Percentiles rank a stretch among this genome's conserved stretches.
These are phyloP conservation scores for Peromyscus attwateri DNA, from an alignment of 2,797 vertebrate species.

Conservation along the genomic window DNA sequence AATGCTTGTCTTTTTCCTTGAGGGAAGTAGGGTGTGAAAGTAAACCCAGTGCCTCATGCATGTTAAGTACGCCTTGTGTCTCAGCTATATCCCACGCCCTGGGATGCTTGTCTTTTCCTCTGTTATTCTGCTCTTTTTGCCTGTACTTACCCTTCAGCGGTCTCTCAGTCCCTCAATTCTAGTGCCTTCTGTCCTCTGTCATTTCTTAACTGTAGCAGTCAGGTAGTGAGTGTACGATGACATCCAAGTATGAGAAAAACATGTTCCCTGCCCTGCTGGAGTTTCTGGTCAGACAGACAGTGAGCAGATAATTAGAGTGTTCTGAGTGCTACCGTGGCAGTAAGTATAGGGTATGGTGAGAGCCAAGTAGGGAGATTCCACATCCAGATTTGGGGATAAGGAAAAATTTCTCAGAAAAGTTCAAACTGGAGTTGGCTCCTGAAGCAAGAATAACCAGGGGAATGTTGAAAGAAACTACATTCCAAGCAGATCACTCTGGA, in stretches of 20 bases:
- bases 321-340: background rate
- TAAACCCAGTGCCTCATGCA: background rate
- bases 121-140: background rate
- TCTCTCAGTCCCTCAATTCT: constrained; percentile 28
- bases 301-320: constrained; percentile 40
- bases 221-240: constrained; percentile 1
- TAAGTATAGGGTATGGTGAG: background rate
- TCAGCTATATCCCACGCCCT: background rate
- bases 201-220: constrained; percentile 18
- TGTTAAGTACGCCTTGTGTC: background rate
- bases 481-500: background rate
- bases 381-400: constrained; percentile 26
- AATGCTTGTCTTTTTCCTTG: background rate
- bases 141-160: constrained; percentile 1
- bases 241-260: constrained; percentile 33
- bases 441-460: constrained; percentile 41
- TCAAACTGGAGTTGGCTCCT: background rate
- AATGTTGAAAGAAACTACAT: background rate
- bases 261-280: constrained; percentile 2
- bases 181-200: background rate
- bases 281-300: constrained; percentile 44
- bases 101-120: background rate
- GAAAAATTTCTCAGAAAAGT: constrained; percentile 12
- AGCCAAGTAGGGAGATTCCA: constrained; percentile 5
- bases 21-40: background rate